A percentile compares a stretch with the other conserved stretches of the same genome.
Evolutionary conservation across 2,797 vertebrate species (phyloP).

Genomic region (Semaprochilodus insignis): DNA sequence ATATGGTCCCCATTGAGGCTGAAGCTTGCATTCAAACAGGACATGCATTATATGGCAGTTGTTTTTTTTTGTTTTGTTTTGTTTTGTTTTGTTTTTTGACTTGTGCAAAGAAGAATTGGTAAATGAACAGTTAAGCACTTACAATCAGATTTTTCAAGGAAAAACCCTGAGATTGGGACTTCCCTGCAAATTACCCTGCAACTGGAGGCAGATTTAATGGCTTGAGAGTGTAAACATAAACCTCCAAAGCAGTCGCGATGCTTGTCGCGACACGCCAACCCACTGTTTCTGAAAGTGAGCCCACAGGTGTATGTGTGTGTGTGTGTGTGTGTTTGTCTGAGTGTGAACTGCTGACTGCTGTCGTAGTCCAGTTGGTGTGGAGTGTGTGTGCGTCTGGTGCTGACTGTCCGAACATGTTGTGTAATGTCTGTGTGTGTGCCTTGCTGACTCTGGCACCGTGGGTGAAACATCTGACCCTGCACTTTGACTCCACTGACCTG

Average conservation of each 20-base stretch:
- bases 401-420: slow-evolving; percentile 48
- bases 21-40: slow-evolving; percentile 5
- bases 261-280: slow-evolving; percentile 51
- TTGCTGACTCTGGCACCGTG: slow-evolving; percentile 65
- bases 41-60: no score
- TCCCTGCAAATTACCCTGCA: slow-evolving; percentile 15
- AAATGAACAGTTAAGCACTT: background rate
- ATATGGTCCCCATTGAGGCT: slow-evolving; percentile 40
- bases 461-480: slow-evolving; percentile 72
- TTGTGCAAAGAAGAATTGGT: no score
- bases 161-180: slow-evolving; percentile 16
- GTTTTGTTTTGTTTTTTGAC: no score
- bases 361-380: slow-evolving; percentile 70
- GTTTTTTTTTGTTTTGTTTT: no score
- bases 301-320: slow-evolving; percentile 37
- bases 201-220: slow-evolving; percentile 65
- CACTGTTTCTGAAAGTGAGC: slow-evolving; percentile 43
- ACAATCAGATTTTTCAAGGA: slow-evolving; percentile 10
- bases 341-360: slow-evolving; percentile 68
- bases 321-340: slow-evolving; percentile 41
- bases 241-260: slow-evolving; percentile 62
- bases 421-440: slow-evolving; percentile 50
- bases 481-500: slow-evolving; percentile 72
- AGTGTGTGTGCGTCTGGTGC: slow-evolving; percentile 69
- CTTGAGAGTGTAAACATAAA: slow-evolving; percentile 61